These are phyloP conservation scores for Drosophila lini DNA, from an alignment of 1,140 invertebrate genomes.

Conservation along the genomic window DNA sequence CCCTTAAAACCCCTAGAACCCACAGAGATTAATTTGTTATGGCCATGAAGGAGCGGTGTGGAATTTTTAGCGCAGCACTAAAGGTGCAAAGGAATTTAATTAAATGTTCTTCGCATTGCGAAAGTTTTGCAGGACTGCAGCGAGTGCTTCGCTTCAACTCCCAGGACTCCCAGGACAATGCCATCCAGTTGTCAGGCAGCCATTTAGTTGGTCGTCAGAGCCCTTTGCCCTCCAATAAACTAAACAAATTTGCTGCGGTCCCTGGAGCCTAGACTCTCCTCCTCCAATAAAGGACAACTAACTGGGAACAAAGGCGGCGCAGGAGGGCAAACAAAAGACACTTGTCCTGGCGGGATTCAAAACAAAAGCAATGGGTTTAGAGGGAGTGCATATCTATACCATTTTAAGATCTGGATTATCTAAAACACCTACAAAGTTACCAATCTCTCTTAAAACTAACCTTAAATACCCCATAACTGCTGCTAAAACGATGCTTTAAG, in stretches of 20 bases:
- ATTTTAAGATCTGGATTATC: too few species aligned
- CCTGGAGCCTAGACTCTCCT: constrained; percentile 7
- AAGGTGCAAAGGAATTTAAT: constrained; percentile 83
- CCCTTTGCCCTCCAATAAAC: constrained; percentile 54
- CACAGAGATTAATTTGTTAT: constrained; percentile 82
- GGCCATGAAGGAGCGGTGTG: constrained; percentile 44
- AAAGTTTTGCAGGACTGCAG: constrained; percentile 66
- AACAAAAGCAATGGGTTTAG: not conserved
- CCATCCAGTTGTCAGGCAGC: constrained; percentile 45
- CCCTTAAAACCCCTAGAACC: constrained; percentile 23
- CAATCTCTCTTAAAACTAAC: too few species aligned
- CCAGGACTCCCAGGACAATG: constrained; percentile 36
- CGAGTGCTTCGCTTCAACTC: not conserved
- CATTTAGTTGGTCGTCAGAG: constrained; percentile 39
- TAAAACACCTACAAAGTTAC: too few species aligned
- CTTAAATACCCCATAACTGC: not conserved
- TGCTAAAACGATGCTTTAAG: constrained; percentile 5
- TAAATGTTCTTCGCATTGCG: constrained; percentile 69
- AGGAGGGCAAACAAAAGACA: constrained; percentile 19
- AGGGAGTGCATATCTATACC: not conserved
- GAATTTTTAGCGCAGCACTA: constrained; percentile 82
- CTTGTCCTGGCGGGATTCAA: constrained; percentile 17
- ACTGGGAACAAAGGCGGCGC: constrained; percentile 3
- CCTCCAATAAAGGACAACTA: constrained; percentile 10
- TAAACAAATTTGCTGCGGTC: constrained; percentile 64